Base-by-base conservation (phyloP, 2,113 vertebrate species). In the Australoheros scitulus region DNA sequence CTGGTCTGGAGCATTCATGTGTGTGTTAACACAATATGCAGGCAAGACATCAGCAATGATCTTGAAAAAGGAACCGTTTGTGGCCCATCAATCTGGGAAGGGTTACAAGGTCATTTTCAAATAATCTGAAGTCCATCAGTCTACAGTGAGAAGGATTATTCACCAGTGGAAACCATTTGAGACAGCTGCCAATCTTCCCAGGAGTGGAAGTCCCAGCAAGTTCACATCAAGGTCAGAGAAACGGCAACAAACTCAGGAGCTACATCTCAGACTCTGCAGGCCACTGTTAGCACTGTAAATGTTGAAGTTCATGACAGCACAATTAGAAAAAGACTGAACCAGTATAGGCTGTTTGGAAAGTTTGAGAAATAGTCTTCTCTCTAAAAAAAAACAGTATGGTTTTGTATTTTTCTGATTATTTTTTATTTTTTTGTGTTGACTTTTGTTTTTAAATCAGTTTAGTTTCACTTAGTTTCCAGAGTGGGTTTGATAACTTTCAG, bases 311-410 rank as follows among this genome's bases (percentile, higher is more conserved):
- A 11, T 43, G 24, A 68, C 17, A 47, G 22, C 38, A 47, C 38
- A 47, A 47, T 68, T 68, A 68, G 14, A 1, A 68, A 68, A 22
- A 11, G 9, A 68, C 63, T 15, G 17, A 68, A 3, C 7, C 43
- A 68, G 38, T 5, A 68, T 4, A 18, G 22, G 6, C 10, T 22
- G 0, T 68, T 47, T 68, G 63, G 14, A 11, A 6, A 10, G 63
- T 0, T 24, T 64, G 2, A 64, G 20, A 22, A 64, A 64, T n/a
- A 0, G 0, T 64, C 3, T 47, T 47, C 7, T 47, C 43, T 64
- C 11, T 0, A 24, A 6, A 65, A 65, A 65, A 65, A 65, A 41
- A 7, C 22, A 7, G 61, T 64, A 15, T 64, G 32, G 2, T 20
- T 58, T 58, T 50, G 47, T 17, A 17, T 14, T 50, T 29, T 50